Evolutionary conservation across 2,113 vertebrate species (phyloP).

Genomic region (Platanista minor): DNA sequence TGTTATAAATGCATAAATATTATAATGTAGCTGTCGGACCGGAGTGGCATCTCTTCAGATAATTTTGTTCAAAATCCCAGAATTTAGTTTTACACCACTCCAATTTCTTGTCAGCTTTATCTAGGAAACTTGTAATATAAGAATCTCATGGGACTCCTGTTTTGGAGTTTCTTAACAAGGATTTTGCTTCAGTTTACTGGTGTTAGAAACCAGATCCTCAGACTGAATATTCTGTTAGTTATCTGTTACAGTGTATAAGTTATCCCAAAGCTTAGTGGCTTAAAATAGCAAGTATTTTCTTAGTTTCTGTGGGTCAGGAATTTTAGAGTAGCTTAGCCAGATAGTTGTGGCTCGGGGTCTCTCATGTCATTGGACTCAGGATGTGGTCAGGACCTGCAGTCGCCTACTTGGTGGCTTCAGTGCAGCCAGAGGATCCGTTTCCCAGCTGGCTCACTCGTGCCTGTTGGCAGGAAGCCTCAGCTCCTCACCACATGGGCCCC

Average conservation of each 20-base stretch:
- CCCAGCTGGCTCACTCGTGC: background rate
- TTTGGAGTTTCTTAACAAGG: background rate
- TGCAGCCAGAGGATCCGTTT: background rate
- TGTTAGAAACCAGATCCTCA: slow-evolving; percentile 2
- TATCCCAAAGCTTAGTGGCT: background rate
- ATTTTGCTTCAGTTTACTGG: background rate
- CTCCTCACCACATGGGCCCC: background rate
- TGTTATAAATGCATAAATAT: background rate
- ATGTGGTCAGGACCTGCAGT: background rate
- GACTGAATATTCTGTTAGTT: background rate
- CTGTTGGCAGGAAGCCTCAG: background rate
- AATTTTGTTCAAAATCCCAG: background rate
- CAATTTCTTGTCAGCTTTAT: background rate
- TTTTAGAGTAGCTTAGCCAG: background rate
- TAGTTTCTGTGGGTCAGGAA: background rate
- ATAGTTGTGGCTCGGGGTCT: background rate
- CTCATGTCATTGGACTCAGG: background rate
- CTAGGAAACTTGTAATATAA: background rate
- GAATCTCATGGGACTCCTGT: background rate
- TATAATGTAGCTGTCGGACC: background rate
- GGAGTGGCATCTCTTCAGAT: background rate
- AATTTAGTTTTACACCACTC: background rate
- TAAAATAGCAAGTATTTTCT: background rate
- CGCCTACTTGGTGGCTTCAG: background rate
- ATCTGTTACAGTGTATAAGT: background rate